phyloP scores from a whole-genome alignment of 2,888 invertebrate genomes.

The Colostygia pectinataria region DNA sequence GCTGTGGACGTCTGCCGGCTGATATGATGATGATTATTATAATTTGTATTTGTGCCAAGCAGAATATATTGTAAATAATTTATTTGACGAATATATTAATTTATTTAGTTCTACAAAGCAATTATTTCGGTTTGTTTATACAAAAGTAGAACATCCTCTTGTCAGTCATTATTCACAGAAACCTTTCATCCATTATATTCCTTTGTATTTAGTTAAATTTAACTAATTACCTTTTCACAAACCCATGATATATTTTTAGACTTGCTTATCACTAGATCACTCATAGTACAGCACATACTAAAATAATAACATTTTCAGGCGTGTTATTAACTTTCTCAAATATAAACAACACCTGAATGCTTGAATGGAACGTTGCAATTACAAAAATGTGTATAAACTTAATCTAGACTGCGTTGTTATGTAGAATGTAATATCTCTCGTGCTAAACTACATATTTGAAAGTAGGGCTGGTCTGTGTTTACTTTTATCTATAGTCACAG shows the following conservation, averaged over 20 bases:
- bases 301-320: no score
- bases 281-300: not conserved
- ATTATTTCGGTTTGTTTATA: no score
- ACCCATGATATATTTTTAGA: conserved; percentile 4
- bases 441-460: not conserved
- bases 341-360: not conserved
- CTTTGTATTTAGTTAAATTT: conserved; percentile 8
- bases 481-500: no score
- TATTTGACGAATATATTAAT: no score
- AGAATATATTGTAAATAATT: no score
- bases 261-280: not conserved
- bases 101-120: no score
- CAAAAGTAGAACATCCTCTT: conserved; percentile 7
- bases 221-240: conserved; percentile 9
- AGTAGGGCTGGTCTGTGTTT: no score
- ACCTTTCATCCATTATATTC: conserved; percentile 3
- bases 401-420: not conserved
- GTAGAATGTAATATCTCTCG: not conserved
- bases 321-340: not conserved
- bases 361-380: conserved; percentile 1
- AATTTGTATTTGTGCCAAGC: no score
- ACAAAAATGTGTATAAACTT: not conserved
- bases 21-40: no score
- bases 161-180: conserved; percentile 4
- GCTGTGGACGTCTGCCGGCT: no score